phyloP scores from a whole-genome alignment of 2,113 vertebrate species.

The Dromaius novaehollandiae region DNA sequence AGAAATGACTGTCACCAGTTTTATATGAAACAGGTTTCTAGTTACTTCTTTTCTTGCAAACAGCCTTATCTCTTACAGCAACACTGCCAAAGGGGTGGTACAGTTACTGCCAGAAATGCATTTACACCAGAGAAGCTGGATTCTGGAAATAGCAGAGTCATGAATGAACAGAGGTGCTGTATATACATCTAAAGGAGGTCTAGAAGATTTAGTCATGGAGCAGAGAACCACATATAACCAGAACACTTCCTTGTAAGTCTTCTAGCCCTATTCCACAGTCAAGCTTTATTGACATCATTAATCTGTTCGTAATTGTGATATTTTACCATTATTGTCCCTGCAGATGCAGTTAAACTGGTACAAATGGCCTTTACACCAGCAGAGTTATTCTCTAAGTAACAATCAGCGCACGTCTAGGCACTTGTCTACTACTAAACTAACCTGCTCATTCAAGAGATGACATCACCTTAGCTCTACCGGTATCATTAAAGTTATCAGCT shows the following conservation, averaged over 20 bases:
- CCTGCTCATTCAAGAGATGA: background rate
- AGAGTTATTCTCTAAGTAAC: background rate
- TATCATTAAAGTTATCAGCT: background rate
- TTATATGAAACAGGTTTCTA: background rate
- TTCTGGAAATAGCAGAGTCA: background rate
- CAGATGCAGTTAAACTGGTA: background rate
- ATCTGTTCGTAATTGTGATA: too few relatives aligned
- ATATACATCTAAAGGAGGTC: background rate
- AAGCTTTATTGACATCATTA: background rate
- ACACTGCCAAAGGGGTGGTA: background rate
- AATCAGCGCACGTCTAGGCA: background rate
- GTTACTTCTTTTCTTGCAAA: background rate
- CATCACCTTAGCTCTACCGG: background rate
- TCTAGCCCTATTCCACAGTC: background rate
- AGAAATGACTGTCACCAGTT: background rate
- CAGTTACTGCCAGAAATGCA: background rate
- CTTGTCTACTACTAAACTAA: background rate
- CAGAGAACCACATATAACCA: background rate
- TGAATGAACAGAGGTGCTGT: background rate
- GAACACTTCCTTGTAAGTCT: background rate
- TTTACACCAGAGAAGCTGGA: background rate
- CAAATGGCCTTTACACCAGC: background rate
- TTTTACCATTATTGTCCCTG: background rate
- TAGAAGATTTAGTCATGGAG: background rate
- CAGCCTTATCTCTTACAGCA: background rate